These are phyloP conservation scores for Plemyria rubiginata DNA, from an alignment of 2,888 invertebrate genomes.

Conservation along the genomic window DNA sequence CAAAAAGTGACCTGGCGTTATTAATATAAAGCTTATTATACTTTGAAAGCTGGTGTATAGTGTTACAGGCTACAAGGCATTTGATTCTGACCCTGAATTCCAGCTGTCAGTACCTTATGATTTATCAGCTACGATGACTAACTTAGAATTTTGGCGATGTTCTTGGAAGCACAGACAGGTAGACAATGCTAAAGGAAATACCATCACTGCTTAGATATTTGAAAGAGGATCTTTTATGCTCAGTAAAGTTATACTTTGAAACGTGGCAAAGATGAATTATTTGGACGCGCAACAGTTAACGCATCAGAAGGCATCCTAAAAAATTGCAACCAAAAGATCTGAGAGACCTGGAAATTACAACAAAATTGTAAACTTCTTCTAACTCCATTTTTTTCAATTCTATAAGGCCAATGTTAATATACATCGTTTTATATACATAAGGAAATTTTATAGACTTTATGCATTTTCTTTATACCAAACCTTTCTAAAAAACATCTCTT, in stretches of 20 bases:
- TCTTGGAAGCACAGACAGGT: constrained; percentile 59
- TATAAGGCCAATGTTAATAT: too few species aligned
- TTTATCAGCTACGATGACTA: constrained; percentile 66
- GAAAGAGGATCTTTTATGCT: constrained; percentile 6
- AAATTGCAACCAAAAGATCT: too few species aligned
- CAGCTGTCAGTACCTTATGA: constrained; percentile 51
- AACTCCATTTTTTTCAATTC: too few species aligned
- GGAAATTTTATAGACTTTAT: too few species aligned
- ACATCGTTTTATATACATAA: too few species aligned
- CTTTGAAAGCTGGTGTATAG: not conserved
- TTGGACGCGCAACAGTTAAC: too few species aligned
- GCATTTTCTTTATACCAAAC: not conserved
- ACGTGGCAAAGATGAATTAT: too few species aligned
- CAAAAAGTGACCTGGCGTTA: not conserved
- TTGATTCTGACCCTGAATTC: constrained; percentile 43
- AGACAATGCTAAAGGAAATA: constrained; percentile 68
- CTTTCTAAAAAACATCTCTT: constrained; percentile 13
- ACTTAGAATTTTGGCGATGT: constrained; percentile 57
- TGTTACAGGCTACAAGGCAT: constrained; percentile 3
- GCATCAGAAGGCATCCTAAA: too few species aligned
- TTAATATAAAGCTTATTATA: constrained; percentile 5
- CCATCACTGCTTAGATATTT: constrained; percentile 41
- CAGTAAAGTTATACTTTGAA: too few species aligned
- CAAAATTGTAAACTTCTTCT: too few species aligned
- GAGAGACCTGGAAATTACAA: too few species aligned